Conservation (phyloP, 53 echinoderm and acorn worm genomes). For the Hippasteria phrygiana region DNA sequence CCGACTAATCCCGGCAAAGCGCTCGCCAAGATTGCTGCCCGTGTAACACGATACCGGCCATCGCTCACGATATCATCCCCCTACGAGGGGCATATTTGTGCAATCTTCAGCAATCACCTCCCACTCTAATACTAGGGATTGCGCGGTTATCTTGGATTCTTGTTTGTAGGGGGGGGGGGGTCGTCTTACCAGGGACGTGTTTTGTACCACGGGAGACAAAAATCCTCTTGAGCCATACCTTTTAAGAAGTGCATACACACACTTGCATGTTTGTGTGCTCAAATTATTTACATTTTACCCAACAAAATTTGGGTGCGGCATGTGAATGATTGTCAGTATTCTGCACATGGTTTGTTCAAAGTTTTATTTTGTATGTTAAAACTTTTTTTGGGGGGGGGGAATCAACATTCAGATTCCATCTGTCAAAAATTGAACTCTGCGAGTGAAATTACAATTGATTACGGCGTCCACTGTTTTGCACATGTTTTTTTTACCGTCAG, state of each 20-base stretch:
- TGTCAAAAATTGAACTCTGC: background rate
- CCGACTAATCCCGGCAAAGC: slow-evolving; percentile 43
- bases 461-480: background rate
- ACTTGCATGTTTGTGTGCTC: background rate
- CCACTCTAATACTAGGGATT: slow-evolving; percentile 61
- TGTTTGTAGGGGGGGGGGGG: background rate
- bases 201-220: background rate
- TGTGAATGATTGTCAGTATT: no score
- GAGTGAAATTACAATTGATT: slow-evolving; percentile 31
- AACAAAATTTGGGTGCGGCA: no score
- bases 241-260: background rate
- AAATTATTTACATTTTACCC: background rate
- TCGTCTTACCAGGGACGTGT: slow-evolving; percentile 22
- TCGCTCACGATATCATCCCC: slow-evolving; percentile 30
- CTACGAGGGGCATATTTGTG: slow-evolving; percentile 47
- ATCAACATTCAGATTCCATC: background rate
- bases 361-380: no score
- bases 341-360: no score
- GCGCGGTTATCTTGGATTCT: slow-evolving; percentile 12
- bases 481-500: background rate
- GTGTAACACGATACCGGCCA: slow-evolving; percentile 50
- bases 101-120: slow-evolving; percentile 58
- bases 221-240: background rate
- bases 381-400: no score
- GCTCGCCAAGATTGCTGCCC: slow-evolving; percentile 48